Percentiles rank a stretch among this genome's conserved stretches.
Evolutionary conservation across 2,888 invertebrate species (phyloP).

Genomic region (Drepana falcataria): DNA sequence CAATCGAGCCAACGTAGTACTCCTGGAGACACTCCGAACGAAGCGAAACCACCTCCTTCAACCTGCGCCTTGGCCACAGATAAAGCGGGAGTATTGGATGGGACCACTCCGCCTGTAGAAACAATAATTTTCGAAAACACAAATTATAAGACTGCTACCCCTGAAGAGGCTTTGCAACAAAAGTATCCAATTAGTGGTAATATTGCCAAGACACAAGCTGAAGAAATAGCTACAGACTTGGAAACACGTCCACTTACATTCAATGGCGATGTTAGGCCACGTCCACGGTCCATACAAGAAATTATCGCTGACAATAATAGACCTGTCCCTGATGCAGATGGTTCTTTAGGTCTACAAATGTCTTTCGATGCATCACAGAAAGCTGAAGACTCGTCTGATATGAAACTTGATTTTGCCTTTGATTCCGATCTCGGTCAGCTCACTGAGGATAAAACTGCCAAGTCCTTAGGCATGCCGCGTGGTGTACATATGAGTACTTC

Average conservation of each 20-base stretch:
- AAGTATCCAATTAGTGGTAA: constrained; percentile 75
- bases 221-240: constrained; percentile 75
- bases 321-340: constrained; percentile 58
- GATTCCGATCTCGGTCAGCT: constrained; percentile 88
- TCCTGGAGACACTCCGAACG: constrained; percentile 55
- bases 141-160: constrained; percentile 88
- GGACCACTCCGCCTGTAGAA: constrained; percentile 88
- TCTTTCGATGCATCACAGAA: constrained; percentile 79
- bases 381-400: constrained; percentile 88
- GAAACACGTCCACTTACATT: constrained; percentile 56
- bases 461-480: constrained; percentile 76
- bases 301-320: constrained; percentile 60
- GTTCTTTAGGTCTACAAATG: constrained; percentile 81
- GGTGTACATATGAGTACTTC: constrained; percentile 81
- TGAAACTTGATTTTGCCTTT: constrained; percentile 95
- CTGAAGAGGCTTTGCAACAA: constrained; percentile 82
- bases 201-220: constrained; percentile 64
- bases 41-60: constrained; percentile 44
- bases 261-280: constrained; percentile 65
- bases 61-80: constrained; percentile 52
- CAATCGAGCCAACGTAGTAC: constrained; percentile 69
- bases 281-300: constrained; percentile 67
- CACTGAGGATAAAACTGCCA: constrained; percentile 83
- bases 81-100: constrained; percentile 82
- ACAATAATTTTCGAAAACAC: constrained; percentile 96